These are phyloP conservation scores for Henricia sp. DNA, from an alignment of 53 echinoderm and acorn worm species.

Conservation along the genomic window DNA sequence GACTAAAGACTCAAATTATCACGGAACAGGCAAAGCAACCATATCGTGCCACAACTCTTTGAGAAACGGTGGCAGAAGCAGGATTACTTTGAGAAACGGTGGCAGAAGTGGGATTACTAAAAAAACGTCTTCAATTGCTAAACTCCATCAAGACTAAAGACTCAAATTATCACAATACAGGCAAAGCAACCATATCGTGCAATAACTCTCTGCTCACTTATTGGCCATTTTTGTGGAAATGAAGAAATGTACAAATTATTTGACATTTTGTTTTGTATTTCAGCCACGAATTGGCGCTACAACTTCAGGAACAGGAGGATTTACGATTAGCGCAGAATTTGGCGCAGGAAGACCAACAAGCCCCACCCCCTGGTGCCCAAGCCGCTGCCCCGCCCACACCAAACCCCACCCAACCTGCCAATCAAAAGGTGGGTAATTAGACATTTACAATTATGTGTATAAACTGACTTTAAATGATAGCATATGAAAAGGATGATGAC, in stretches of 20 bases:
- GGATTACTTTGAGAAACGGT: too few relatives aligned
- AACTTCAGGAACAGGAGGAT: slow-evolving; percentile 93
- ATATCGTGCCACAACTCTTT: too few relatives aligned
- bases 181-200: neutral
- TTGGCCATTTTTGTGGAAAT: too few relatives aligned
- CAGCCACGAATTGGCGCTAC: slow-evolving; percentile 93
- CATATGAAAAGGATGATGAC: too few relatives aligned
- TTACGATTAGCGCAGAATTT: slow-evolving; percentile 64
- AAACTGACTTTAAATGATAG: too few relatives aligned
- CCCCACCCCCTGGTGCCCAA: slow-evolving; percentile 43
- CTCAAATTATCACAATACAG: neutral
- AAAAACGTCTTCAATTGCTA: neutral
- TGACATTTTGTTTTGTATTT: neutral
- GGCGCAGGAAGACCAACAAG: slow-evolving; percentile 63
- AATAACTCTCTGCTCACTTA: too few relatives aligned
- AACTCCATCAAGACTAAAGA: too few relatives aligned
- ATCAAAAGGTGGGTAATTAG: slow-evolving; percentile 13
- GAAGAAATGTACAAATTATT: too few relatives aligned
- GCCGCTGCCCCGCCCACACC: slow-evolving; percentile 38
- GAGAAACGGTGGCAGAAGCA: too few relatives aligned
- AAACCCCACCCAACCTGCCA: neutral
- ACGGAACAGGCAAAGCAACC: too few relatives aligned
- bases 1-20: too few relatives aligned
- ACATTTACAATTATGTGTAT: neutral
- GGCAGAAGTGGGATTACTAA: neutral